Conservation (phyloP, 1,140 invertebrate genomes). For the Bombus turneri region DNA sequence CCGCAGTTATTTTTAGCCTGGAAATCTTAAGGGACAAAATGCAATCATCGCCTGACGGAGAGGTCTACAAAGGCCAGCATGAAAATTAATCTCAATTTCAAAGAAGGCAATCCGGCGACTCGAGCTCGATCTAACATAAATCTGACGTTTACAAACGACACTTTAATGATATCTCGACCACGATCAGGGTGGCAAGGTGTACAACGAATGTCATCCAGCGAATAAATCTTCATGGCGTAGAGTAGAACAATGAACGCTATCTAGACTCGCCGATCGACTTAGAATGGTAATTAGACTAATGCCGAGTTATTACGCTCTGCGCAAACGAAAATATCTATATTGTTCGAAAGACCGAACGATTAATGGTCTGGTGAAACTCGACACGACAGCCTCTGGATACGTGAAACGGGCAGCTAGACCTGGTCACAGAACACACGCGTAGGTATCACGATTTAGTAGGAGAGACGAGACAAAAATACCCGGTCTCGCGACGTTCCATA, state of each 20-base stretch:
- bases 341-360: slow-evolving; percentile 13
- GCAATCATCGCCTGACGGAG: background rate
- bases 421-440: background rate
- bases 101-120: background rate
- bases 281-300: slow-evolving; percentile 22
- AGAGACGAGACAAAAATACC: slow-evolving; percentile 40
- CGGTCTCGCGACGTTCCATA: slow-evolving; percentile 3
- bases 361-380: slow-evolving; percentile 33
- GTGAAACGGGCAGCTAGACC: background rate
- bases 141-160: slow-evolving; percentile 33
- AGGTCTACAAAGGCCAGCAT: too few species aligned
- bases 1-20: background rate
- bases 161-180: slow-evolving; percentile 39
- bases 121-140: slow-evolving; percentile 4
- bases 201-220: slow-evolving; percentile 24
- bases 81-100: slow-evolving; percentile 37
- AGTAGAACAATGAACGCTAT: slow-evolving; percentile 19
- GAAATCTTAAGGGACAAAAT: background rate
- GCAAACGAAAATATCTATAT: slow-evolving; percentile 30
- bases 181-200: slow-evolving; percentile 31
- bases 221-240: slow-evolving; percentile 19
- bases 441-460: slow-evolving; percentile 33
- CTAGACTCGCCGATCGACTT: background rate
- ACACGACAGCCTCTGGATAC: slow-evolving; percentile 19
- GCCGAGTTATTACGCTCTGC: background rate